phyloP scores from a whole-genome alignment of 1,140 invertebrate species.

The Pectinophora gossypiella region DNA sequence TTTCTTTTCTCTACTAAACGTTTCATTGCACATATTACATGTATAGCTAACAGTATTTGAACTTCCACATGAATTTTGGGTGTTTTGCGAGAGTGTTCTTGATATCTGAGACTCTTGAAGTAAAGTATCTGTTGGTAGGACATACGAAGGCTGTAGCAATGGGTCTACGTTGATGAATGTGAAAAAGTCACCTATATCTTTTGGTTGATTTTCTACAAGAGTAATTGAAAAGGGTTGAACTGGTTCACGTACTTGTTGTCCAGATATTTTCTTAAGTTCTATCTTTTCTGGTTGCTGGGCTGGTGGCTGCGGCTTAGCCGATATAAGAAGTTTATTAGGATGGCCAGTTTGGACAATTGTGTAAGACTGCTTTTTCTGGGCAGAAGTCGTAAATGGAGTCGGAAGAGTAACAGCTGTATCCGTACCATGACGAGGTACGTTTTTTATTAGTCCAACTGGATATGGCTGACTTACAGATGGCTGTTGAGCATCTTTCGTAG shows the following conservation, averaged over 20 bases:
- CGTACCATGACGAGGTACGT: slow-evolving; percentile 24
- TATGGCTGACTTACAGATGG: slow-evolving; percentile 38
- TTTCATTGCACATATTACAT: slow-evolving; percentile 56
- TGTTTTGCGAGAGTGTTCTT: slow-evolving; percentile 39
- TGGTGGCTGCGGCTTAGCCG: slow-evolving; percentile 40
- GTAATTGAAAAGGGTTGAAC: slow-evolving; percentile 42
- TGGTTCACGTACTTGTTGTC: slow-evolving; percentile 6
- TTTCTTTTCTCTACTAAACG: slow-evolving; percentile 57
- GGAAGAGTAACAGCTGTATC: slow-evolving; percentile 10
- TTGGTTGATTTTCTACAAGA: slow-evolving; percentile 39
- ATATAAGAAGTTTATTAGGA: slow-evolving; percentile 64
- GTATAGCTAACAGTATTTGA: slow-evolving; percentile 36
- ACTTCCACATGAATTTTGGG: slow-evolving; percentile 13
- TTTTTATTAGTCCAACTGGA: slow-evolving; percentile 59
- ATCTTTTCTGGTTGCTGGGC: slow-evolving; percentile 37
- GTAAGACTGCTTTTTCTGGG: slow-evolving; percentile 61
- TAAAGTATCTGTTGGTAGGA: slow-evolving; percentile 58
- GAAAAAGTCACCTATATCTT: slow-evolving; percentile 45
- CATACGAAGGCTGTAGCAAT: slow-evolving; percentile 60
- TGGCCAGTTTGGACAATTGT: slow-evolving; percentile 61
- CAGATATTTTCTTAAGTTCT: slow-evolving; percentile 30
- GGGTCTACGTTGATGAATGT: slow-evolving; percentile 68
- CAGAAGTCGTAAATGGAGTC: slow-evolving; percentile 39
- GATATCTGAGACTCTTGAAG: slow-evolving; percentile 68
- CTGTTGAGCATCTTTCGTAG: too few relatives aligned